phyloP scores from a whole-genome alignment of 2,888 invertebrate genomes.

The Thera obeliscata region DNA sequence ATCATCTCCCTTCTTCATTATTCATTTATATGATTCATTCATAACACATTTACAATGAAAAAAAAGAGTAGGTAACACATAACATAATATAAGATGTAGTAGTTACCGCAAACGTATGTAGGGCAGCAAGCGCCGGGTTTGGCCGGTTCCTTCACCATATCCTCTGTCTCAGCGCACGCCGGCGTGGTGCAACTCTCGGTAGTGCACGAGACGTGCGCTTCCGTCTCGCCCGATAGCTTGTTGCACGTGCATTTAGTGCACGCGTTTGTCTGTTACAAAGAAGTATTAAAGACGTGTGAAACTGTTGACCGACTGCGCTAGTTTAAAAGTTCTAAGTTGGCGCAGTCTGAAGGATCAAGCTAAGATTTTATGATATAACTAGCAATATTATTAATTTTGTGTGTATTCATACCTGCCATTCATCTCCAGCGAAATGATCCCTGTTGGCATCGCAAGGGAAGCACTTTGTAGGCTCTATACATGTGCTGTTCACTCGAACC shows the following conservation, averaged over 20 bases:
- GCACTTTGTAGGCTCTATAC: constrained; percentile 87
- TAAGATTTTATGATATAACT: not conserved
- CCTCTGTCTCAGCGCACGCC: constrained; percentile 81
- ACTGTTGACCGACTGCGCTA: no score
- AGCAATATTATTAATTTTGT: no score
- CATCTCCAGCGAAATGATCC: constrained; percentile 88
- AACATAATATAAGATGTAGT: no score
- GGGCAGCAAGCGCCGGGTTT: constrained; percentile 88
- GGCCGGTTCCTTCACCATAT: constrained; percentile 79
- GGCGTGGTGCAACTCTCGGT: constrained; percentile 86
- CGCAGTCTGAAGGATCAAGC: not conserved
- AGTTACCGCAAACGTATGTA: constrained; percentile 87
- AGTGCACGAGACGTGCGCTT: constrained; percentile 85
- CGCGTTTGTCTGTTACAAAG: constrained; percentile 85
- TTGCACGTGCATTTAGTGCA: constrained; percentile 90
- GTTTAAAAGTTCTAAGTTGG: not conserved
- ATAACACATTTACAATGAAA: no score
- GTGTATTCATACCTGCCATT: constrained; percentile 80
- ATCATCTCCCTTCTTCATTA: no score
- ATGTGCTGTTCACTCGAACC: constrained; percentile 89
- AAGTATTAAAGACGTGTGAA: no score
- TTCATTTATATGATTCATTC: no score
- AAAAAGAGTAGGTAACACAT: no score
- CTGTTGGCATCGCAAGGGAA: constrained; percentile 89
- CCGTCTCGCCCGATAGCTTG: constrained; percentile 49